Evolutionary conservation across 2,113 vertebrate genomes (phyloP).

Genomic region (Thermophis baileyi): DNA sequence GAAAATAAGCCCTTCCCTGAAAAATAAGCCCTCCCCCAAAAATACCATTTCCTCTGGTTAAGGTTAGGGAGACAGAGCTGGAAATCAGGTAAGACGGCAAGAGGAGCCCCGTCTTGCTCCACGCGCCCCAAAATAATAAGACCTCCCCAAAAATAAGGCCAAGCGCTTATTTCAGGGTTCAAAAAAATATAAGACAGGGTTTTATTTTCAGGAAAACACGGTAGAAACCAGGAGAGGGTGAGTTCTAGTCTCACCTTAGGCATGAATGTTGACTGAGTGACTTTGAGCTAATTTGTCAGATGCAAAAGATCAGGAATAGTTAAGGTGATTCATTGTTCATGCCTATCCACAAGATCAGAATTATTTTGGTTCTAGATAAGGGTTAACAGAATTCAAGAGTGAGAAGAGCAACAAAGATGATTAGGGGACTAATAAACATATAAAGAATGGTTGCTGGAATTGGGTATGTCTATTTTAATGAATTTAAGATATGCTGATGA

Average conservation of each 20-base stretch:
- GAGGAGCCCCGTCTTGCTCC: too few relatives aligned
- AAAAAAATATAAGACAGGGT: too few relatives aligned
- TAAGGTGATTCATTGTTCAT: not conserved
- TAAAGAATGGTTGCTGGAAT: not conserved
- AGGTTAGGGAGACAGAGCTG: too few relatives aligned
- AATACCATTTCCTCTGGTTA: too few relatives aligned
- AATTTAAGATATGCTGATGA: too few relatives aligned
- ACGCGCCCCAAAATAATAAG: too few relatives aligned
- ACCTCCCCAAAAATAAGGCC: too few relatives aligned
- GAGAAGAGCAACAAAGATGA: not conserved
- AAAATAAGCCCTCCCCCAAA: too few relatives aligned
- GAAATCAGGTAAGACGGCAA: too few relatives aligned
- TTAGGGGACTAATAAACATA: not conserved
- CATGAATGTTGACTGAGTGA: not conserved
- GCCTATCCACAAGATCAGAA: not conserved
- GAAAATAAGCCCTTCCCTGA: too few relatives aligned
- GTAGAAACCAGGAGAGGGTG: not conserved
- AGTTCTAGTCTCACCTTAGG: not conserved
- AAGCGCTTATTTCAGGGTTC: too few relatives aligned
- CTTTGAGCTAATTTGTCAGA: not conserved
- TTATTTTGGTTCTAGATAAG: not conserved
- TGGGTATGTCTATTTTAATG: not conserved
- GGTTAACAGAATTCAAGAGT: not conserved
- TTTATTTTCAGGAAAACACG: too few relatives aligned
- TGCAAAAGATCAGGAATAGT: not conserved